Base-by-base conservation (phyloP, 2,113 vertebrate genomes). In the Nothocercus nigrocapillus region DNA sequence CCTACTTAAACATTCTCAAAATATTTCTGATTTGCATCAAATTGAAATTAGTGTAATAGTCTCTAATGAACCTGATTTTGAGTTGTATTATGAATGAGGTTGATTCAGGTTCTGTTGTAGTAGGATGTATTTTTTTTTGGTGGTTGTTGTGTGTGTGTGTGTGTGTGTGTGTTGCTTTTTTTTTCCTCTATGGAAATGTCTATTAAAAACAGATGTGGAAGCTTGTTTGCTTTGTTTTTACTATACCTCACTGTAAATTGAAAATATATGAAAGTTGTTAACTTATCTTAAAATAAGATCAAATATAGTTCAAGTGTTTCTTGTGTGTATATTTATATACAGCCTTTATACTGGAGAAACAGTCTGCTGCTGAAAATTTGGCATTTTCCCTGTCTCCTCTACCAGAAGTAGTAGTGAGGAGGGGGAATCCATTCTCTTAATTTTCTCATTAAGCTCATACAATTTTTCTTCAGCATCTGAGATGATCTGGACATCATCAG, bases 351-450 rank as follows among this genome's bases (percentile, higher is more conserved):
- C n/a, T n/a, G 14, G 42, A 67, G 67, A 73, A 82, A 15, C 6
- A 5, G 61, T 19, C 25, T 45, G 32, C 38, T 68, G 53, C 18
- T 86, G 34, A 44, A 66, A 72, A 82, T 9, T 8, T 68, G 47
- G 19, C 27, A 22, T 59, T 75, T 88, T 47, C 11, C 27, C 11
- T 47, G 10, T 63, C 38, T 76, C 75, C 16, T 7, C 34, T 20
- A 11, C 62, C 13, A 77, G 70, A 54, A 51, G 34, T 8, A 44
- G 13, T 42, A 11, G 17, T 21, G 16, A 10, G 40, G n/a, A 24
- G 20, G 5, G 16, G 4, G 1, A 3, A 9, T 11, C 4, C 1
- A 0, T 30, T 32, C 18, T 61, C 44, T 70, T 59, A 54, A 16
- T 42, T 77, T 72, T 77, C 85, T 56, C n/a, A 11, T 76, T 59